A percentile compares a stretch with the other conserved stretches of the same genome.
These are phyloP conservation scores for Phymatocera aterrima DNA, from an alignment of 2,888 invertebrate species.

Conservation along the genomic window DNA sequence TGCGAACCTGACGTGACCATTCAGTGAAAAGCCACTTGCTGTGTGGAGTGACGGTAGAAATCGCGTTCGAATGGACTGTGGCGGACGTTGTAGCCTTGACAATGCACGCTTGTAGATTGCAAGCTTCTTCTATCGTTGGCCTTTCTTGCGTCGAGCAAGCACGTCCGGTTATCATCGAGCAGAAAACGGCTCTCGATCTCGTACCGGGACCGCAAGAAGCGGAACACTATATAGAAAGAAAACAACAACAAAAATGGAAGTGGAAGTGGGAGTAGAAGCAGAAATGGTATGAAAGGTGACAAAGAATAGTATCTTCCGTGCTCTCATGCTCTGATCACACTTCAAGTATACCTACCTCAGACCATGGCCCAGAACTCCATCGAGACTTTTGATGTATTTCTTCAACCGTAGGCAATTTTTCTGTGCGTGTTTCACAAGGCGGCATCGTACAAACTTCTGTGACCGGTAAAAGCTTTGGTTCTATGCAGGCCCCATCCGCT, in stretches of 20 bases:
- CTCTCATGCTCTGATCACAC: not conserved
- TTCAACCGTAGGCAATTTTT: not conserved
- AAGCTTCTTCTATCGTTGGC: conserved; percentile 77
- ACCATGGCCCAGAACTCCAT: conserved; percentile 79
- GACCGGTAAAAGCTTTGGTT: conserved; percentile 74
- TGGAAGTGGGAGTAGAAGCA: conserved; percentile 31
- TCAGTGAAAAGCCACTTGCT: conserved; percentile 79
- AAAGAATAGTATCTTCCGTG: not conserved
- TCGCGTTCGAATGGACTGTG: conserved; percentile 39
- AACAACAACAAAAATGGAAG: conserved; percentile 35
- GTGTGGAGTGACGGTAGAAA: conserved; percentile 46
- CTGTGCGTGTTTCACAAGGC: conserved; percentile 62
- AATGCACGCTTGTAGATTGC: conserved; percentile 78
- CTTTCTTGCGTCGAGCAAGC: conserved; percentile 62
- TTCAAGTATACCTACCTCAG: conserved; percentile 76
- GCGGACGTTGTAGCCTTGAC: conserved; percentile 50
- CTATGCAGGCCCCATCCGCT: conserved; percentile 79
- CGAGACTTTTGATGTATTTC: conserved; percentile 50
- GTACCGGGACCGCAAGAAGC: conserved; percentile 81
- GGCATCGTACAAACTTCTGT: conserved; percentile 74
- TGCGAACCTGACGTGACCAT: conserved; percentile 75
- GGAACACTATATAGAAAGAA: too few relatives aligned
- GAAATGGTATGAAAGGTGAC: not conserved
- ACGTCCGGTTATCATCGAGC: conserved; percentile 69
- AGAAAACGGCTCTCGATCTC: conserved; percentile 78